phyloP scores from a whole-genome alignment of 2,888 invertebrate genomes.

The Pollenia labialis region DNA sequence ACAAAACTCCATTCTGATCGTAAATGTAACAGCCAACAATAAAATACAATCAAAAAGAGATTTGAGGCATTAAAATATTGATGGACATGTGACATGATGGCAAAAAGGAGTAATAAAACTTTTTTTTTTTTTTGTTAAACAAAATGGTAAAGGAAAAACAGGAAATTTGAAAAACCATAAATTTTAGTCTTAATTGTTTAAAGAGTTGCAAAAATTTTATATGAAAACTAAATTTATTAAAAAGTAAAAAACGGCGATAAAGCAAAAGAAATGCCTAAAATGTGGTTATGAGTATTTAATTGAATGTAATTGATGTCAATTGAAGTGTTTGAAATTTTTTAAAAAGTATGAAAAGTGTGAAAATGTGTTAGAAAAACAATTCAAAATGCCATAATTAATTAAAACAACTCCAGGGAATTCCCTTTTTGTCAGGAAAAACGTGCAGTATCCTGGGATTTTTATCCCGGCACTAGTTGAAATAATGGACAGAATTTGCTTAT shows the following conservation, averaged over 20 bases:
- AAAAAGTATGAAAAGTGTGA: neutral
- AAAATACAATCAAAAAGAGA: slow-evolving; percentile 42
- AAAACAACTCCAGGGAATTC: too few species aligned
- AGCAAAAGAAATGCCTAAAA: neutral
- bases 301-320: neutral
- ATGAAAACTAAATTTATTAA: slow-evolving; percentile 3
- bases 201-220: slow-evolving; percentile 15
- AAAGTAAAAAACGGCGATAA: neutral
- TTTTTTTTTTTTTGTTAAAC: neutral
- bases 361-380: neutral
- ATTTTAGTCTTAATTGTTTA: slow-evolving; percentile 42
- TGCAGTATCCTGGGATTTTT: too few species aligned
- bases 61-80: slow-evolving; percentile 63
- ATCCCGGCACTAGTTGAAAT: too few species aligned
- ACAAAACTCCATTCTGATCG: slow-evolving; percentile 21
- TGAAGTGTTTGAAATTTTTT: neutral
- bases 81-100: slow-evolving; percentile 63
- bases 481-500: too few species aligned
- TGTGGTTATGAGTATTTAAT: slow-evolving; percentile 45
- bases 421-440: too few species aligned
- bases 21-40: slow-evolving; percentile 44
- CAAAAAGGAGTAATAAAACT: slow-evolving; percentile 13
- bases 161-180: neutral
- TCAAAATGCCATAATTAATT: too few species aligned
- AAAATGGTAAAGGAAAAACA: slow-evolving; percentile 11